Conservation (phyloP, 2,888 invertebrate species). For the Andrena flavipes region DNA sequence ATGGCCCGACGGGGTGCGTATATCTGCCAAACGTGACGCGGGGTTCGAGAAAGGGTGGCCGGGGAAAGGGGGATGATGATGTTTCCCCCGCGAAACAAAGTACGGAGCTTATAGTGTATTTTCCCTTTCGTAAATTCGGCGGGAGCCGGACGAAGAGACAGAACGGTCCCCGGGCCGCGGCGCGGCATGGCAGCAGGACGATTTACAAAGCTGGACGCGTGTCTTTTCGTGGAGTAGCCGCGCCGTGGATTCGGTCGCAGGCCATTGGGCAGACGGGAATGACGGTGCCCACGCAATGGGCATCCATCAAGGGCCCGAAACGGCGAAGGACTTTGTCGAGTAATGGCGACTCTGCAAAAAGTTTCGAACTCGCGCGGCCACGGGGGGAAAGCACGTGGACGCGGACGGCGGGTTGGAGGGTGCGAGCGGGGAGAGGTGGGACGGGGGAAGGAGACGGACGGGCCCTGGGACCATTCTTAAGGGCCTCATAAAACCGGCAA, state of each 20-base stretch:
- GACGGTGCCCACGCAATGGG: conserved; percentile 80
- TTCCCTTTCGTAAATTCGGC: conserved; percentile 63
- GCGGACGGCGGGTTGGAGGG: conserved; percentile 38
- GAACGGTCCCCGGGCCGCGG: conserved; percentile 15
- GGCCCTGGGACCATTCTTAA: conserved; percentile 76
- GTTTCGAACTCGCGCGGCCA: conserved; percentile 59
- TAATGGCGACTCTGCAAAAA: conserved; percentile 81
- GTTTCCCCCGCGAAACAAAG: conserved; percentile 55
- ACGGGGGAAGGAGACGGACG: conserved; percentile 40
- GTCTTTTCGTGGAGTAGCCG: conserved; percentile 67
- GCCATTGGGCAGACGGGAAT: conserved; percentile 75
- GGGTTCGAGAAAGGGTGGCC: background rate
- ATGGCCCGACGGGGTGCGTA: conserved; percentile 50
- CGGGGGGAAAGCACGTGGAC: conserved; percentile 53
- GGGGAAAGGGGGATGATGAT: conserved; percentile 47
- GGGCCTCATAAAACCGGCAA: conserved; percentile 82
- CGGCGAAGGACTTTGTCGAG: conserved; percentile 81
- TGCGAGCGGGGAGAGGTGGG: conserved; percentile 36
- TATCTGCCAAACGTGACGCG: conserved; percentile 33
- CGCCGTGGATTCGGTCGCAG: conserved; percentile 74
- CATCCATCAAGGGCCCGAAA: conserved; percentile 81
- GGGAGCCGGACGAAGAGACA: conserved; percentile 6
- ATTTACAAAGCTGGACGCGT: conserved; percentile 73
- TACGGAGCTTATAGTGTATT: conserved; percentile 49
- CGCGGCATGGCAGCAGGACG: conserved; percentile 46